Base-by-base conservation (phyloP, 2,888 invertebrate genomes). In the Athetis lepigone region DNA sequence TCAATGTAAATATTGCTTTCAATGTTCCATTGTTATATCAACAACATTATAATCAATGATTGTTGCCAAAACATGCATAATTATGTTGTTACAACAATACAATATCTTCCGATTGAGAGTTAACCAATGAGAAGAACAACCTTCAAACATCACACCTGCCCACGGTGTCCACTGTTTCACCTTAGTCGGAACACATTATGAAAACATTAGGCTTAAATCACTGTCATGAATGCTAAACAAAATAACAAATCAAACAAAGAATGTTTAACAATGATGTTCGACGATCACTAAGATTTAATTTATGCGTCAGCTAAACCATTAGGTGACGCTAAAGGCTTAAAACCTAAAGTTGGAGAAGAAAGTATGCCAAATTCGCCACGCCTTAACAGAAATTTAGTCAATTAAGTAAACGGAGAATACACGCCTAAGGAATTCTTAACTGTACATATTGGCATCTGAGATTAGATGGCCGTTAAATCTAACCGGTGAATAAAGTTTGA, bases 101-200 rank as follows among this genome's bases (percentile, higher is more conserved):
- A 51, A 50, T 49, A 21, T 13, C 29, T 19, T 51, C 19, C 40
- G 7, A 46, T 66, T 52, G 19, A 52, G 16, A 67, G 19, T 51
- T 68, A 63, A 58, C 54, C 29, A 21, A 47, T 69, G 47, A 56
- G 45, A 56, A 51, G 70, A 50, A 54, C 39, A 40, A 72, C 77
- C 79, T 79, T 62, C 63, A 60, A 58, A 69, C 33, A 36, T 75
- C 49, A 27, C 68, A 60, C 54, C 80, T 58, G 33, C 80, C 78
- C 70, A 80, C 80, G n/a, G 18, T 58, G 33, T 78, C 78, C 70
- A 80, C 80, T 13, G 18, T 33, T 54, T n/a, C 37, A 56, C 65
- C 70, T 37, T 51, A 66, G 36, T 59, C 60, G 59, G 68, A 37
- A 51, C 62, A 58, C 51, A 69, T 66, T 52, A 79, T 58, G 46